Evolutionary conservation across 2,113 vertebrate species (phyloP), one percentile per base, ranked within the genome.

Genomic region (Paratilapia polleni): DNA sequence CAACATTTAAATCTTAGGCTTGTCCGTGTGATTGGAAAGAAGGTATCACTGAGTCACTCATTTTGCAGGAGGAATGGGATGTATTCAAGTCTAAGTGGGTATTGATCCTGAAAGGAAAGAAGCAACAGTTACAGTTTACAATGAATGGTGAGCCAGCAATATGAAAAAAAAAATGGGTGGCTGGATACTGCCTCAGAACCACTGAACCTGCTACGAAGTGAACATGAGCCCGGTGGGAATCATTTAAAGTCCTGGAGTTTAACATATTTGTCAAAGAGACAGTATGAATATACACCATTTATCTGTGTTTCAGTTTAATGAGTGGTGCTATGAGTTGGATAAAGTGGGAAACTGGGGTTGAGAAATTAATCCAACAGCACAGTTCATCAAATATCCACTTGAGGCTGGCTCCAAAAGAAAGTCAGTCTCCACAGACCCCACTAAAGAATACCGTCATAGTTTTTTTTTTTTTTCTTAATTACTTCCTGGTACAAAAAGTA

Each of bases 381-480:
- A 63, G 61, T 63, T 63, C 20, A 8, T 63, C 34, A 38, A 38
- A 63, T 38, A 63, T 1, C 2, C 11, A 7, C 12, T 36, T 38
- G 34, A 63, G 61, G 36, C 61, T 22, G 19, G 34, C 61, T 1
- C 66, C 28, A 31, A 34, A 73, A 54, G 68, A 22, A 12, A 47
- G 41, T 26, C 47, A 68, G 19, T 1, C 15, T 15, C 22, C 64
- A 24, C 22, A 12, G 22, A 49, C 15, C 3, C 1, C 63, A 47
- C 5, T n/a, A 54, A 73, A 34, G 47, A 73, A 73, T 54, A 54
- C 52, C 68, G n/a, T 49, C 54, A 20, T 31, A 73, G 6, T 12
- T 5, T 31, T 13, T 68, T 26, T 1, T 4, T n/a, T n/a, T n/a
- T n/a, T n/a, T n/a, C n/a, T n/a, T n/a, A n/a, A 0, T 0, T 1